A percentile compares a stretch with the other conserved stretches of the same genome.
phyloP scores from a whole-genome alignment of 2,888 invertebrate species.

The Ichneumon xanthorius region DNA sequence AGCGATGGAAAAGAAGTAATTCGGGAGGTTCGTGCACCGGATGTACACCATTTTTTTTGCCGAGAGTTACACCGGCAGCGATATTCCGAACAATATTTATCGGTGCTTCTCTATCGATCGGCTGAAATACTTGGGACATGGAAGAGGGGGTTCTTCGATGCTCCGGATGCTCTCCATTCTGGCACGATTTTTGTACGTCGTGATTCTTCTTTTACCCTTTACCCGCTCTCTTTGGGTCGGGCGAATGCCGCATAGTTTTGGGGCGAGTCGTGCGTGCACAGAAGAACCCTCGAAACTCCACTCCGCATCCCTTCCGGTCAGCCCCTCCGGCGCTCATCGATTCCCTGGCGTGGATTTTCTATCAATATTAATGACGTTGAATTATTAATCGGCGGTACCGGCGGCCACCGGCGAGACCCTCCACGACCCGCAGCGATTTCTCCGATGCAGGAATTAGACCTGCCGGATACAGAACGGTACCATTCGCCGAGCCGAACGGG shows the following conservation, averaged over 20 bases:
- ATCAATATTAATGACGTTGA: slow-evolving; percentile 61
- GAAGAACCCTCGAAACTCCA: slow-evolving; percentile 4
- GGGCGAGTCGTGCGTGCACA: not conserved
- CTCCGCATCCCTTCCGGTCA: slow-evolving; percentile 1
- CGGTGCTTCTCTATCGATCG: slow-evolving; percentile 40
- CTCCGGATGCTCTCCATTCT: not conserved
- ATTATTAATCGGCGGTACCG: slow-evolving; percentile 51
- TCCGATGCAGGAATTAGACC: slow-evolving; percentile 11
- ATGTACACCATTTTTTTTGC: too few relatives aligned
- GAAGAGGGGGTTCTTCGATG: not conserved
- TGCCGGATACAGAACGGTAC: not conserved
- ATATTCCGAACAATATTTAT: slow-evolving; percentile 34
- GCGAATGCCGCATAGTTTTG: not conserved
- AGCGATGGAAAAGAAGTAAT: not conserved
- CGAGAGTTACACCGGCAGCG: not conserved
- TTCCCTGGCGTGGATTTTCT: slow-evolving; percentile 46
- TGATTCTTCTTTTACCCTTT: slow-evolving; percentile 1
- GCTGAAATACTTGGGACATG: not conserved
- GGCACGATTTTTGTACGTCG: slow-evolving; percentile 17
- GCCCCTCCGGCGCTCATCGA: slow-evolving; percentile 7
- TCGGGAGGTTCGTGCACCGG: not conserved
- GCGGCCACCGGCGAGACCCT: slow-evolving; percentile 12
- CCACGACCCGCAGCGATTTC: slow-evolving; percentile 27
- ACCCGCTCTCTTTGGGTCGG: not conserved
- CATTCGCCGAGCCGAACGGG: not conserved